Conservation (phyloP, 2,797 vertebrate species). For the Sebastes hopkinsi region DNA sequence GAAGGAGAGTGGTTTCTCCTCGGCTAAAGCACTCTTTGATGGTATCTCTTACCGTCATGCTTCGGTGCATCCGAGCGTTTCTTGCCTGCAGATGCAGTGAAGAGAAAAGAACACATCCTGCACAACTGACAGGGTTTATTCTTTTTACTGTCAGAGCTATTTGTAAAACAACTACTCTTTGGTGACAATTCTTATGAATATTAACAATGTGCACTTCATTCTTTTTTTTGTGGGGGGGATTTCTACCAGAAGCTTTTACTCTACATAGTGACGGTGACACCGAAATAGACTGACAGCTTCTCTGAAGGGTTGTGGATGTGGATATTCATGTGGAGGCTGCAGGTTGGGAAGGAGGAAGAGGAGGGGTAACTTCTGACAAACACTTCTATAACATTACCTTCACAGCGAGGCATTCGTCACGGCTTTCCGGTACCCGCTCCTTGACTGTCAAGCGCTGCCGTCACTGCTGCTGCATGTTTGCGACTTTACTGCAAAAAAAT, state of each 20-base stretch:
- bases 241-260: conserved; percentile 17
- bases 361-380: conserved; percentile 20
- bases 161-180: conserved; percentile 49
- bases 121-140: conserved; percentile 66
- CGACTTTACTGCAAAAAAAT: conserved; percentile 59
- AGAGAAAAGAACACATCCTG: conserved; percentile 70
- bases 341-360: neutral
- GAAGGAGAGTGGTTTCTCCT: conserved; percentile 40
- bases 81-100: conserved; percentile 62
- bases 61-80: conserved; percentile 55
- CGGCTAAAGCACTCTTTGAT: conserved; percentile 45
- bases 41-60: conserved; percentile 65
- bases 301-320: conserved; percentile 31
- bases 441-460: conserved; percentile 4
- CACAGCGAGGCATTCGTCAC: conserved; percentile 23
- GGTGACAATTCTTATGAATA: conserved; percentile 40
- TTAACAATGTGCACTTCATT: conserved; percentile 16
- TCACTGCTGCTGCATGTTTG: conserved; percentile 55
- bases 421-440: conserved; percentile 20
- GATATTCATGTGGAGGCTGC: conserved; percentile 23
- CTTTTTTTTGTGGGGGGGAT: neutral
- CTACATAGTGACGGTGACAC: conserved; percentile 6
- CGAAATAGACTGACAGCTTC: conserved; percentile 27
- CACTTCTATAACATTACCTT: conserved; percentile 47
- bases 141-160: conserved; percentile 59